A percentile compares a stretch with the other conserved stretches of the same genome.
Conservation (phyloP, 2,113 vertebrate genomes). For the Todiramphus saurophagus region DNA sequence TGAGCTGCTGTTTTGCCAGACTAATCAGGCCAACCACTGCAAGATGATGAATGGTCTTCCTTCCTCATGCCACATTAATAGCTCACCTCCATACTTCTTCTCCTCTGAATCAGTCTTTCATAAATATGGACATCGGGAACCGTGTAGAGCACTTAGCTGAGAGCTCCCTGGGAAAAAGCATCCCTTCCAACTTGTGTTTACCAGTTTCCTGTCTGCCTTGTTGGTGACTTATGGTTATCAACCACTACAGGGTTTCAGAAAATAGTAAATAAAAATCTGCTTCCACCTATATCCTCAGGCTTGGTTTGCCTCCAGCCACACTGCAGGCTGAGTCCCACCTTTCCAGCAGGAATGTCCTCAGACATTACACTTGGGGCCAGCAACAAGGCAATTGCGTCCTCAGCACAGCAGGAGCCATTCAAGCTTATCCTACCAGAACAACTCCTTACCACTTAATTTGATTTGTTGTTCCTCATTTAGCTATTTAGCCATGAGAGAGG, state of each 20-base stretch:
- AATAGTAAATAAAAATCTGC: background rate
- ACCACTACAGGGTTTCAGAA: background rate
- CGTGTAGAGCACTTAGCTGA: background rate
- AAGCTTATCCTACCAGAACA: background rate
- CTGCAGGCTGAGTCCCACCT: background rate
- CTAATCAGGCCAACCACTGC: background rate
- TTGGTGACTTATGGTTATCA: background rate
- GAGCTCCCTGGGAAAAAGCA: background rate
- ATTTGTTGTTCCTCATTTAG: background rate
- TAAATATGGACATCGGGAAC: rapidly evolving
- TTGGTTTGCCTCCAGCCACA: background rate
- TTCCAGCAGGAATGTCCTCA: background rate
- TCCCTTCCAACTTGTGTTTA: background rate
- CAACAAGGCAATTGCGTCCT: background rate
- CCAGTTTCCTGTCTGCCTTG: background rate
- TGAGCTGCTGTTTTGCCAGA: background rate
- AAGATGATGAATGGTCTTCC: background rate
- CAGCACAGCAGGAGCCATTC: background rate
- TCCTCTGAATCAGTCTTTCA: background rate
- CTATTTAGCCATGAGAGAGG: background rate
- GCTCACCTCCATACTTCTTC: background rate
- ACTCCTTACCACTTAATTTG: background rate
- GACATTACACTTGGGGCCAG: background rate
- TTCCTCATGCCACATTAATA: background rate
- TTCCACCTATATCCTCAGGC: background rate